phyloP scores from a whole-genome alignment of 2,113 vertebrate genomes.

The Chaetorhynchus papuensis region DNA sequence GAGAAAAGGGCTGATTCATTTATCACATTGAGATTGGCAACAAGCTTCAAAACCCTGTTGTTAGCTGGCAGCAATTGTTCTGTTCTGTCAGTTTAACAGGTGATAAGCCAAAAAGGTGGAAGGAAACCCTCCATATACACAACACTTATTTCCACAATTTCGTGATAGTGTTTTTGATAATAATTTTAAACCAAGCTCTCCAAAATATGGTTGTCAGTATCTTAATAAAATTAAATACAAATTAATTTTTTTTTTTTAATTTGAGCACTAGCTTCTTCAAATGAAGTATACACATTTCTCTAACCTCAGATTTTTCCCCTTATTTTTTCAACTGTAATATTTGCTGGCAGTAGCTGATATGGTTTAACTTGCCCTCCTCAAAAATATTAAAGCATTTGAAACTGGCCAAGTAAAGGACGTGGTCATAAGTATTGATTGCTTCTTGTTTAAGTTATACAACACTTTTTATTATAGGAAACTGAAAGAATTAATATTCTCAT shows the following conservation, averaged over 20 bases:
- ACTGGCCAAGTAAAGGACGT: not conserved
- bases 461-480: not conserved
- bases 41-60: not conserved
- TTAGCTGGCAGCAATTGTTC: constrained; percentile 1
- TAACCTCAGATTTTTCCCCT: not conserved
- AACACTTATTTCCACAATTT: not conserved
- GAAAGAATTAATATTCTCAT: not conserved
- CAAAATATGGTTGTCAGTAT: not conserved
- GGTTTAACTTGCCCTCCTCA: not conserved
- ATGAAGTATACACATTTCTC: not conserved
- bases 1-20: constrained; percentile 6
- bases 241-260: not conserved
- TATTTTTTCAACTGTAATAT: not conserved
- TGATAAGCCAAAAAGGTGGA: not conserved
- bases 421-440: not conserved
- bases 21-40: not conserved
- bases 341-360: not conserved
- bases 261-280: not conserved
- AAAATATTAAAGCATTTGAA: not conserved
- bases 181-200: not conserved
- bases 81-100: constrained; percentile 5
- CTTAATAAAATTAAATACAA: not conserved
- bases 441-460: not conserved
- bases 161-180: not conserved
- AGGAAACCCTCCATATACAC: not conserved